A percentile compares a stretch with the other conserved stretches of the same genome.
Conservation (phyloP, 2,113 vertebrate species). For the Microcebus lehilahytsara region DNA sequence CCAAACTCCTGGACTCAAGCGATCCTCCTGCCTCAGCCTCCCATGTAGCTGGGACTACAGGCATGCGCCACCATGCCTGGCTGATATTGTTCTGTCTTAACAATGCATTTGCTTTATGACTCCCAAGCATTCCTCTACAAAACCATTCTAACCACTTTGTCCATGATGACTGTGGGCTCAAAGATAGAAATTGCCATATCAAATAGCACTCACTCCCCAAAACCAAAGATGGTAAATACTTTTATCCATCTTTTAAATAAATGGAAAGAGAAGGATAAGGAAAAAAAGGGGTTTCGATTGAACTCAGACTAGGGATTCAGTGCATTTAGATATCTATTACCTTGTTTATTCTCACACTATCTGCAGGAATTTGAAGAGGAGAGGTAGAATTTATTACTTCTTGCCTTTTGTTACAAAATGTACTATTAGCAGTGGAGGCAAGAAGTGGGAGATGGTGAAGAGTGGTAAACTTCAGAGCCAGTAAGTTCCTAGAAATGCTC, state of each 20-base stretch:
- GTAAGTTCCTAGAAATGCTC: not conserved
- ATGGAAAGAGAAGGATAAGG: not conserved
- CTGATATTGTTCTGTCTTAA: slow-evolving; percentile 36
- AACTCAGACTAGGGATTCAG: not conserved
- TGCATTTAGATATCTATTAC: not conserved
- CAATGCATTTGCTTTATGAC: slow-evolving; percentile 40
- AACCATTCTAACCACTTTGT: not conserved
- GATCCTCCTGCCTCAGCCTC: too few relatives aligned
- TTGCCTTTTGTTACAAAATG: not conserved
- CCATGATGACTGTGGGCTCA: not conserved
- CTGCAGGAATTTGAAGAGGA: not conserved
- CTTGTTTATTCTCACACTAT: not conserved
- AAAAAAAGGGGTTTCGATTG: not conserved
- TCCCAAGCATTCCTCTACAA: not conserved
- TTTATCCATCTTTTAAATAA: slow-evolving; percentile 11
- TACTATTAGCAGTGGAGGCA: not conserved
- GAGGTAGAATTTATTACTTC: not conserved
- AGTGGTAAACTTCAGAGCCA: not conserved
- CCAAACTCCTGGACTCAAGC: too few relatives aligned
- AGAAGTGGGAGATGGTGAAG: not conserved
- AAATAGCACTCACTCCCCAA: not conserved
- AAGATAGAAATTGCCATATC: not conserved
- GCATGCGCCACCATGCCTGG: too few relatives aligned
- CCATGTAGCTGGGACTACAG: too few relatives aligned
- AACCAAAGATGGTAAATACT: not conserved